phyloP scores from a whole-genome alignment of 1,140 invertebrate species.

The Cecropterus lyciades region DNA sequence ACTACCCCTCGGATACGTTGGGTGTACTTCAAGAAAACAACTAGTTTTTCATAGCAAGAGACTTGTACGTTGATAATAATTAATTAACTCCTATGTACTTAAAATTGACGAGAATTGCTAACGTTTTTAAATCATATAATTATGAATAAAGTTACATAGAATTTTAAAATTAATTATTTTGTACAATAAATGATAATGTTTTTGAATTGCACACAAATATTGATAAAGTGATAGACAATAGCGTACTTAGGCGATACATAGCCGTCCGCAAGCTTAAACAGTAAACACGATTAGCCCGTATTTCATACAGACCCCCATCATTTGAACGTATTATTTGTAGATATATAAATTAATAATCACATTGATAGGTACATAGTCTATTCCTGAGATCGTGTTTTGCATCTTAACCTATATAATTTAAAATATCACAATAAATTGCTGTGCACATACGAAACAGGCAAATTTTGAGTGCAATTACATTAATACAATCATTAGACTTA shows the following conservation, averaged over 20 bases:
- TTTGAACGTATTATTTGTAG: slow-evolving; percentile 50
- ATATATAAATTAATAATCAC: slow-evolving; percentile 73
- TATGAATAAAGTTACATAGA: slow-evolving; percentile 27
- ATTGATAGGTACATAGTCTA: slow-evolving; percentile 76
- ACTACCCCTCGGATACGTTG: neutral
- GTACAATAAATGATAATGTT: slow-evolving; percentile 30
- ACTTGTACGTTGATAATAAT: slow-evolving; percentile 1
- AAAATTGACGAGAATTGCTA: slow-evolving; percentile 78
- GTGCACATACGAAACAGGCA: slow-evolving; percentile 84
- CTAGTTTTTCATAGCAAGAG: neutral
- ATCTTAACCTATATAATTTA: slow-evolving; percentile 82
- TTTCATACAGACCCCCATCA: slow-evolving; percentile 62
- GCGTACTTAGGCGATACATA: slow-evolving; percentile 18
- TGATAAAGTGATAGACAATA: slow-evolving; percentile 36
- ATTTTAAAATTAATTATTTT: slow-evolving; percentile 23
- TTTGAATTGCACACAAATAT: slow-evolving; percentile 41
- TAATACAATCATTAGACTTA: slow-evolving; percentile 68
- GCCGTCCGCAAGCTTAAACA: slow-evolving; percentile 44
- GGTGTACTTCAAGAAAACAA: slow-evolving; percentile 1
- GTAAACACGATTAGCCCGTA: slow-evolving; percentile 52
- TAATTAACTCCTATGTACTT: slow-evolving; percentile 59
- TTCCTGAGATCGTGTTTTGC: slow-evolving; percentile 76
- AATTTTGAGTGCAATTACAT: slow-evolving; percentile 83
- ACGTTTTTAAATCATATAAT: slow-evolving; percentile 59
- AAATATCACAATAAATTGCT: slow-evolving; percentile 84